Evolutionary conservation across 2,797 vertebrate species (phyloP).

Genomic region (Oreochromis mossambicus): DNA sequence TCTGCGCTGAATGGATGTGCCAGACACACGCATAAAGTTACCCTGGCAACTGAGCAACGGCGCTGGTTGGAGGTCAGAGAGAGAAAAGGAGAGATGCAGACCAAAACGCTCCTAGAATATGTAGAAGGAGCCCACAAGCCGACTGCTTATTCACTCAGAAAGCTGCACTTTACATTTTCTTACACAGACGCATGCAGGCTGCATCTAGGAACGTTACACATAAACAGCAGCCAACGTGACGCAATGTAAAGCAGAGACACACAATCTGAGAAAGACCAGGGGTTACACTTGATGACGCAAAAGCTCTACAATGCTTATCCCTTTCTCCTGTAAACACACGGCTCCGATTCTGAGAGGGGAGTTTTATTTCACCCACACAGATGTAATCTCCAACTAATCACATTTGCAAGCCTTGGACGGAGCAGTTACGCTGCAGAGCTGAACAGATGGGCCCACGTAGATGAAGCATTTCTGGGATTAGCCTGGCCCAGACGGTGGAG

Average conservation of each 20-base stretch:
- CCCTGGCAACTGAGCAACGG: slow-evolving; percentile 61
- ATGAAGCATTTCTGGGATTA: slow-evolving; percentile 54
- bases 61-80: slow-evolving; percentile 23
- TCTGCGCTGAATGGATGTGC: slow-evolving; percentile 60
- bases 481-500: slow-evolving; percentile 31
- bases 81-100: slow-evolving; percentile 11
- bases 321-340: slow-evolving; percentile 49
- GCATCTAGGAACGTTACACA: not conserved
- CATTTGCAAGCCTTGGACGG: slow-evolving; percentile 61
- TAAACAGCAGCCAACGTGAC: slow-evolving; percentile 14
- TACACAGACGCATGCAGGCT: not conserved
- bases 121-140: not conserved
- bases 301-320: slow-evolving; percentile 12
- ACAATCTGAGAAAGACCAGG: slow-evolving; percentile 32
- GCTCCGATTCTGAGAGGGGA: slow-evolving; percentile 35
- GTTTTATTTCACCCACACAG: slow-evolving; percentile 52
- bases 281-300: slow-evolving; percentile 36
- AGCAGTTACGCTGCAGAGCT: slow-evolving; percentile 47
- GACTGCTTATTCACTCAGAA: not conserved
- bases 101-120: slow-evolving; percentile 19
- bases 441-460: slow-evolving; percentile 61
- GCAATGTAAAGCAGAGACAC: slow-evolving; percentile 27
- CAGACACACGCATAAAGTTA: slow-evolving; percentile 53
- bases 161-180: not conserved
- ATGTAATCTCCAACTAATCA: slow-evolving; percentile 72